Conservation (phyloP, 2,888 invertebrate genomes). For the Cheilosia vulpina region DNA sequence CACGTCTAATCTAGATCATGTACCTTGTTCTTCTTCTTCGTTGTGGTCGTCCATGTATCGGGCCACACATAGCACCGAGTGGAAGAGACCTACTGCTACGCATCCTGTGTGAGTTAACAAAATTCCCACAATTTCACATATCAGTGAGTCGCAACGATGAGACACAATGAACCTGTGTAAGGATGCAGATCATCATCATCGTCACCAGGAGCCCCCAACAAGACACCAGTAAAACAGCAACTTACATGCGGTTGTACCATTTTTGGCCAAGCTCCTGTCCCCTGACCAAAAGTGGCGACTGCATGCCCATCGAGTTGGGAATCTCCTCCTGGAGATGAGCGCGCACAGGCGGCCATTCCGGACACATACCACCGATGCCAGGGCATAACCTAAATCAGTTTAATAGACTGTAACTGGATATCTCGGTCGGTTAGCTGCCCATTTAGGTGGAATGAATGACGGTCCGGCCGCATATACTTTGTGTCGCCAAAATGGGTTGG, state of each 20-base stretch:
- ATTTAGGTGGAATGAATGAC: conserved; percentile 71
- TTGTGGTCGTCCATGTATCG: neutral
- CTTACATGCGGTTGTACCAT: conserved; percentile 43
- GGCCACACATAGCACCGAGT: conserved; percentile 9
- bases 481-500: conserved; percentile 49
- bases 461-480: conserved; percentile 30
- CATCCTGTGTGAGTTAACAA: conserved; percentile 47
- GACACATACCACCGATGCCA: conserved; percentile 18
- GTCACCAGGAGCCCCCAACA: conserved; percentile 49
- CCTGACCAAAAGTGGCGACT: conserved; percentile 55
- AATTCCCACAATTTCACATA: conserved; percentile 74
- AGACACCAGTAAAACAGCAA: conserved; percentile 30
- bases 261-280: conserved; percentile 64
- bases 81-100: conserved; percentile 50
- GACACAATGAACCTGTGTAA: conserved; percentile 57
- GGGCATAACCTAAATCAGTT: conserved; percentile 68
- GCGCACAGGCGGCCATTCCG: conserved; percentile 17
- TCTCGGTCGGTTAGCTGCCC: conserved; percentile 71
- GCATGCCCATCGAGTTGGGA: conserved; percentile 43
- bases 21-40: conserved; percentile 21
- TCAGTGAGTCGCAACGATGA: conserved; percentile 64
- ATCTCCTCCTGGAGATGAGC: conserved; percentile 61
- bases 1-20: conserved; percentile 38
- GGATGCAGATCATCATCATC: conserved; percentile 65
- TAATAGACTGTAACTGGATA: conserved; percentile 75